Evolutionary conservation across 2,113 vertebrate species (phyloP).

Genomic region (Peromyscus maniculatus): DNA sequence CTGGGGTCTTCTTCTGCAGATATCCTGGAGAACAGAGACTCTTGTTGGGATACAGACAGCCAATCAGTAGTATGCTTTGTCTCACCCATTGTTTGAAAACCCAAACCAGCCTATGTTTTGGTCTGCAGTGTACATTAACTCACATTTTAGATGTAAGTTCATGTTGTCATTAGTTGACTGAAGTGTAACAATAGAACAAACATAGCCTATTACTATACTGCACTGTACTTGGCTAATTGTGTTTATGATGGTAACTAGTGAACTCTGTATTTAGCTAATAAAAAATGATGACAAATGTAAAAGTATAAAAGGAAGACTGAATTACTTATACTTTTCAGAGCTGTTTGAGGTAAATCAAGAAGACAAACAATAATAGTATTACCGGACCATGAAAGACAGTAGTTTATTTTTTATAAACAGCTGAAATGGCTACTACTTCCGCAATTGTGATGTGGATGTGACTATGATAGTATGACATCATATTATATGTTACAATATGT

Average conservation of each 20-base stretch:
- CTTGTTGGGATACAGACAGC: slow-evolving; percentile 33
- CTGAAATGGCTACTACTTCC: neutral
- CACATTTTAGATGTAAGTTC: slow-evolving; percentile 62
- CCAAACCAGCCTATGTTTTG: slow-evolving; percentile 49
- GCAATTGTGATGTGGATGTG: neutral
- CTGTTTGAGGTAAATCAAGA: slow-evolving; percentile 47
- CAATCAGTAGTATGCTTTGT: slow-evolving; percentile 18
- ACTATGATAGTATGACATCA: slow-evolving; percentile 5
- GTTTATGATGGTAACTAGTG: slow-evolving; percentile 47
- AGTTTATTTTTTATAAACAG: neutral
- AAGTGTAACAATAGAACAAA: slow-evolving; percentile 67
- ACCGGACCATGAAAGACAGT: neutral
- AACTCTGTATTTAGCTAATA: slow-evolving; percentile 44
- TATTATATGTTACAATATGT: neutral
- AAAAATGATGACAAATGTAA: slow-evolving; percentile 58
- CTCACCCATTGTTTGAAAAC: slow-evolving; percentile 26
- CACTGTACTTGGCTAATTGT: slow-evolving; percentile 1
- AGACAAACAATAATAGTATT: neutral
- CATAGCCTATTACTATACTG: neutral
- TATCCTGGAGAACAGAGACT: slow-evolving; percentile 45
- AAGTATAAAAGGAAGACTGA: neutral
- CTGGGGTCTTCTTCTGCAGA: slow-evolving; percentile 28
- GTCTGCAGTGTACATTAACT: slow-evolving; percentile 50
- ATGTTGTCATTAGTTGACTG: slow-evolving; percentile 54
- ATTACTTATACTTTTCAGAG: slow-evolving; percentile 27